Percentiles rank a stretch among this genome's conserved stretches.
Evolutionary conservation across 2,797 vertebrate species (phyloP).

Genomic region (Helarctos malayanus): DNA sequence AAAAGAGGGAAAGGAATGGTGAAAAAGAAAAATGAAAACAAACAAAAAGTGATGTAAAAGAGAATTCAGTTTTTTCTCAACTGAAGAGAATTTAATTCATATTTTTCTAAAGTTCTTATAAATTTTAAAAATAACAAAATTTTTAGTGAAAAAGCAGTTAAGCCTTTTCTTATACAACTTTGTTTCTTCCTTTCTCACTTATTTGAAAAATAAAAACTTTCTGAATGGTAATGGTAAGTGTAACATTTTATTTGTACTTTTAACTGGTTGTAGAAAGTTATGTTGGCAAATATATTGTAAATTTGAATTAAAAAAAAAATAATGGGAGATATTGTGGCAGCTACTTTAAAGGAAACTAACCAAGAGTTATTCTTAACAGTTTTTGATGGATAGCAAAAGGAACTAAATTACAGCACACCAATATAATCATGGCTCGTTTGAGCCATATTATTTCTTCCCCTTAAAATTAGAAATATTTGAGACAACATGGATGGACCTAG

Average conservation of each 20-base stretch:
- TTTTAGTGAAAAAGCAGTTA: not conserved
- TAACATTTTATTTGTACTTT: not conserved
- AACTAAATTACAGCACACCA: not conserved
- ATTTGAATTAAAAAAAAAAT: conserved; percentile 36
- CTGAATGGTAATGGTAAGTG: not conserved
- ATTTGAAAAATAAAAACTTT: not conserved
- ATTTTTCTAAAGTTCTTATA: not conserved
- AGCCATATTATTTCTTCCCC: not conserved
- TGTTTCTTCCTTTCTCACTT: not conserved
- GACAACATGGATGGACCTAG: not conserved
- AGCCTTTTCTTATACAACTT: not conserved
- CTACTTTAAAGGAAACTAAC: not conserved
- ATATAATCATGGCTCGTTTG: not conserved
- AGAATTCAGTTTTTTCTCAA: not conserved
- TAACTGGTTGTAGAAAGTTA: not conserved
- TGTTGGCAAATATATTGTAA: not conserved
- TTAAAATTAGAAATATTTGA: not conserved
- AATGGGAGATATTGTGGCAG: not conserved
- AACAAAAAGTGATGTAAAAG: not conserved
- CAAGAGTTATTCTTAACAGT: not conserved
- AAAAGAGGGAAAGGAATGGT: not conserved
- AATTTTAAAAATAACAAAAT: not conserved
- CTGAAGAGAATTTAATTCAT: not conserved
- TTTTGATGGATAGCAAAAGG: not conserved
- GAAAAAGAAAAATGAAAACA: not conserved